phyloP scores from a whole-genome alignment of 2,113 vertebrate genomes.

The Lepus timidus region DNA sequence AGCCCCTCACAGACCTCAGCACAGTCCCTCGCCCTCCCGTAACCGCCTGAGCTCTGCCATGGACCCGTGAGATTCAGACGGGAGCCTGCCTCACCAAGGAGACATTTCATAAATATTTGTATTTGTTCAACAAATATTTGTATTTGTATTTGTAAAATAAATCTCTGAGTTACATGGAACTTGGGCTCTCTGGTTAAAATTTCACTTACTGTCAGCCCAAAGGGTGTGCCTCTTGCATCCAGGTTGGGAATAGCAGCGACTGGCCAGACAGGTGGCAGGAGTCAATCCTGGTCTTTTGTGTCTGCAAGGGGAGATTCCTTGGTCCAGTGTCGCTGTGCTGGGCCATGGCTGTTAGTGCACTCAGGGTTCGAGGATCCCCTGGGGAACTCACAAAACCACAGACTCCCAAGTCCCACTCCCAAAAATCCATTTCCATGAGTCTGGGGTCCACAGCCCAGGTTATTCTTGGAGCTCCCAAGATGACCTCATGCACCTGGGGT shows the following conservation, averaged over 20 bases:
- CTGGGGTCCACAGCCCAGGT: neutral
- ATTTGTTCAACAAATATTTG: too few species aligned
- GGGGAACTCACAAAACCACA: neutral
- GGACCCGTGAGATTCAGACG: neutral
- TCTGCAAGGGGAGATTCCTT: neutral
- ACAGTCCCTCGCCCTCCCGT: fast-evolving
- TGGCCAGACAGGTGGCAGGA: neutral
- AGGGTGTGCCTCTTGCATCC: neutral
- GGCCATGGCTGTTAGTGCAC: neutral
- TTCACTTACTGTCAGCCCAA: neutral
- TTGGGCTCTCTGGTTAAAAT: neutral
- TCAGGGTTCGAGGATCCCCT: neutral
- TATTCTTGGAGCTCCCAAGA: neutral
- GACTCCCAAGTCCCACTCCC: neutral
- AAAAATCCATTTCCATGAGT: neutral
- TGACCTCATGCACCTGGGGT: neutral
- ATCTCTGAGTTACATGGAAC: neutral
- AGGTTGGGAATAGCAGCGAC: neutral
- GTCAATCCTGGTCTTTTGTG: neutral
- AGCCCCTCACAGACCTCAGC: neutral
- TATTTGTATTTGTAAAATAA: neutral
- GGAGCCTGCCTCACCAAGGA: neutral
- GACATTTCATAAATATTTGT: neutral
- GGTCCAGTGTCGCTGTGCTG: neutral
- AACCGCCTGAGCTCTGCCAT: fast-evolving